Conservation (phyloP, 2,888 invertebrate genomes). For the Laothoe populi region DNA sequence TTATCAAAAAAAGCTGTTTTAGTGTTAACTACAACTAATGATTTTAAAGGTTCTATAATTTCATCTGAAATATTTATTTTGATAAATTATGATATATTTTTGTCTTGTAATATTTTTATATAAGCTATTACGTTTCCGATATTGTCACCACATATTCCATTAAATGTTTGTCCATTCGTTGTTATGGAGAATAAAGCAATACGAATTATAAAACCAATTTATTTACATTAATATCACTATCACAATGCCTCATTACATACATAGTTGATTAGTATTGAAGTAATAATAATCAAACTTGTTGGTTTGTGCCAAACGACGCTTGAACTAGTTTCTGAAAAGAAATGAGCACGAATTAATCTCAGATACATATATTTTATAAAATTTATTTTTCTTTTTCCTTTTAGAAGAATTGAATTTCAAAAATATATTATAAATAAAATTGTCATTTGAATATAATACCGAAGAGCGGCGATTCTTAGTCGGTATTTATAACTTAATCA, state of each 20-base stretch:
- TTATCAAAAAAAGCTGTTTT: conserved; percentile 1
- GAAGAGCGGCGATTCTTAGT: too few species aligned
- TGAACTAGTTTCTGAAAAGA: conserved; percentile 66
- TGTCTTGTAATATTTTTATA: conserved; percentile 14
- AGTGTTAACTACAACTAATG: background rate
- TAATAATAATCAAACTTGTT: conserved; percentile 43
- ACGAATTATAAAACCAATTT: conserved; percentile 32
- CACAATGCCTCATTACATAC: conserved; percentile 51
- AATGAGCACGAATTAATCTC: background rate
- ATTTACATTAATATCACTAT: conserved; percentile 43
- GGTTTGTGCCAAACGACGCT: conserved; percentile 47
- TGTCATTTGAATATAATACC: too few species aligned
- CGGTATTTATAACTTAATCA: too few species aligned
- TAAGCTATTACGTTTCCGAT: conserved; percentile 11
- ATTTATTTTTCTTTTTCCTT: too few species aligned
- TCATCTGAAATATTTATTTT: conserved; percentile 16
- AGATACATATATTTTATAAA: too few species aligned
- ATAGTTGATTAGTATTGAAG: conserved; percentile 41
- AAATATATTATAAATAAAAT: too few species aligned
- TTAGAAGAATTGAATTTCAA: too few species aligned
- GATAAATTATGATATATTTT: conserved; percentile 21
- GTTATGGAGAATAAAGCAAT: conserved; percentile 24
- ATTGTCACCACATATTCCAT: conserved; percentile 13
- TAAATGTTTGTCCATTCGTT: conserved; percentile 20
- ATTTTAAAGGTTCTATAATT: conserved; percentile 4